A percentile compares a stretch with the other conserved stretches of the same genome.
phyloP scores from a whole-genome alignment of 2,797 vertebrate genomes.

The Chromobotia macracanthus region DNA sequence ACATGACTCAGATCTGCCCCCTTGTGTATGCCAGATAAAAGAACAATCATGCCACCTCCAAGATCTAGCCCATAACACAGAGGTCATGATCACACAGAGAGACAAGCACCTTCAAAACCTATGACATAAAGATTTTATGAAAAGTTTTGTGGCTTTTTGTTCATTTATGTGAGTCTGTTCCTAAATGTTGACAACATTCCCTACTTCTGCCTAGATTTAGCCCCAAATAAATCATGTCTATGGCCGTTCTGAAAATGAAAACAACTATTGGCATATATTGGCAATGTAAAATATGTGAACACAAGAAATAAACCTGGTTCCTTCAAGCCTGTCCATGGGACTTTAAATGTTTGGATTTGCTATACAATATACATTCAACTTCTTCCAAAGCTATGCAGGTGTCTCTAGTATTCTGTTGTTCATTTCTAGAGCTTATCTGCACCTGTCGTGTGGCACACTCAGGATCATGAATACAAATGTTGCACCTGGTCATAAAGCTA shows the following conservation, averaged over 20 bases:
- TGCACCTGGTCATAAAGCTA: background rate
- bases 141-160: background rate
- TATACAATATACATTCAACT: background rate
- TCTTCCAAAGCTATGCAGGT: background rate
- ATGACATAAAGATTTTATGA: background rate
- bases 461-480: background rate
- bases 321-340: background rate
- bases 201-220: background rate
- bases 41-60: background rate
- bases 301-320: background rate
- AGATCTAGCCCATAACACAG: background rate
- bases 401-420: background rate
- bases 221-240: background rate
- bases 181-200: background rate
- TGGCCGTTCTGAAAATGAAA: background rate
- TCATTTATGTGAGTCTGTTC: background rate
- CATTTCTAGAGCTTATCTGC: background rate
- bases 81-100: background rate
- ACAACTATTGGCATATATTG: background rate
- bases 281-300: background rate
- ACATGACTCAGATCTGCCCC: conserved; percentile 51
- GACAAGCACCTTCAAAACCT: background rate
- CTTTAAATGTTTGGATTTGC: background rate
- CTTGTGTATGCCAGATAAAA: conserved; percentile 40
- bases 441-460: background rate